phyloP scores from a whole-genome alignment of 2,888 invertebrate species.

The Catocala nupta region DNA sequence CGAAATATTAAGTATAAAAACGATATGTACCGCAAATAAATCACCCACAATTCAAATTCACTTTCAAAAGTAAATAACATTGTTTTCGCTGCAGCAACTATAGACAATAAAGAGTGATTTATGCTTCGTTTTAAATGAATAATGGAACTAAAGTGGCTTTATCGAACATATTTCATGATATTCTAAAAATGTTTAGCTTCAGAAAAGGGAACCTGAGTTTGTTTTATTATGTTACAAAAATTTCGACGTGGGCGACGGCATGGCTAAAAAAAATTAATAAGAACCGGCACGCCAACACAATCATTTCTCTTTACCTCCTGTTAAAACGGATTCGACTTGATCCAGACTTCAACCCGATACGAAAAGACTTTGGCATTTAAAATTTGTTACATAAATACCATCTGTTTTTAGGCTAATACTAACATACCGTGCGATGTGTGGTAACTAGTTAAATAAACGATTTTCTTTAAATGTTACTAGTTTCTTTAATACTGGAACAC shows the following conservation, averaged over 20 bases:
- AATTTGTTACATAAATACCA: constrained; percentile 1
- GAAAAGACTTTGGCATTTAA: neutral
- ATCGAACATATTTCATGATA: constrained; percentile 4
- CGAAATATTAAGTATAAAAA: too few relatives aligned
- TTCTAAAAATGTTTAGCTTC: neutral
- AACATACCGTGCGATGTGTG: neutral
- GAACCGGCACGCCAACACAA: constrained; percentile 39
- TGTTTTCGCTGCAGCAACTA: constrained; percentile 17
- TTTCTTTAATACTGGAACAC: constrained; percentile 18
- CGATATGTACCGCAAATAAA: too few relatives aligned
- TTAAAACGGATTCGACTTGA: constrained; percentile 21
- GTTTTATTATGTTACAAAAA: constrained; percentile 11
- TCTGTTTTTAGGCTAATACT: neutral
- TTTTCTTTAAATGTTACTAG: constrained; percentile 3
- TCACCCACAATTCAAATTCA: constrained; percentile 9
- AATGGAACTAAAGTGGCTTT: constrained; percentile 12
- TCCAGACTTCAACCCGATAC: constrained; percentile 9
- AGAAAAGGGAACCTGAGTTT: neutral
- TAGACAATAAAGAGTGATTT: constrained; percentile 20
- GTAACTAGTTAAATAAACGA: constrained; percentile 2
- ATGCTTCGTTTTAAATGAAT: constrained; percentile 15
- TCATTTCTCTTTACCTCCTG: constrained; percentile 23
- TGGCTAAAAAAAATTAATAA: constrained; percentile 34
- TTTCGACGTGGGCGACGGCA: constrained; percentile 40
- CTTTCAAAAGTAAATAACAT: constrained; percentile 23